Evolutionary conservation across 2,888 invertebrate genomes (phyloP).

Genomic region (Dynastes hyllus): DNA sequence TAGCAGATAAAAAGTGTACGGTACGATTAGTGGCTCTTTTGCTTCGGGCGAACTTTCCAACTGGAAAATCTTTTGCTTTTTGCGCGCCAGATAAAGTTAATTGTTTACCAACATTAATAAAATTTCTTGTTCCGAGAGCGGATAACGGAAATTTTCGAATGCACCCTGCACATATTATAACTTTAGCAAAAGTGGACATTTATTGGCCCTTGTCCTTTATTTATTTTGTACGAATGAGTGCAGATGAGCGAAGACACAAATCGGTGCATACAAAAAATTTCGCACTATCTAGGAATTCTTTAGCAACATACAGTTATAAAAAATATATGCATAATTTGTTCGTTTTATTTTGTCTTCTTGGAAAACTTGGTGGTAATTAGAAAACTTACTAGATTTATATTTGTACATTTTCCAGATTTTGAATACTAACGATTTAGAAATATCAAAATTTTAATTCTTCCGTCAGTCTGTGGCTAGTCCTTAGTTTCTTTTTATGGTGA

Average conservation of each 20-base stretch:
- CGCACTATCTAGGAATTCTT: no score
- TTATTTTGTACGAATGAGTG: background rate
- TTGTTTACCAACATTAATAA: constrained; percentile 29
- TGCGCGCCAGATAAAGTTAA: constrained; percentile 29
- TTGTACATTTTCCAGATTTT: no score
- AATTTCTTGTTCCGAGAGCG: constrained; percentile 22
- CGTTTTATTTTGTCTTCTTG: no score
- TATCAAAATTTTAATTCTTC: no score
- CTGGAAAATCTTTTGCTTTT: constrained; percentile 37
- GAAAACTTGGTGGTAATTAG: no score
- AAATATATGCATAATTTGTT: no score
- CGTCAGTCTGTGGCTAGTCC: no score
- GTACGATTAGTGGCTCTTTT: constrained; percentile 35
- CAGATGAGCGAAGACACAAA: background rate
- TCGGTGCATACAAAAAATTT: no score
- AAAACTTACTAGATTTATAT: no score
- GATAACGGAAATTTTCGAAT: constrained; percentile 3
- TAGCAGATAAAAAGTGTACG: constrained; percentile 30
- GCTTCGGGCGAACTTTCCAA: constrained; percentile 21
- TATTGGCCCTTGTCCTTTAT: background rate
- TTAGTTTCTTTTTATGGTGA: no score
- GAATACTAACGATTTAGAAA: no score
- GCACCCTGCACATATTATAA: constrained; percentile 15
- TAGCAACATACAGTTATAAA: no score
- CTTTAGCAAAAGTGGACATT: constrained; percentile 5